These are phyloP conservation scores for Tyrannus savana DNA, from an alignment of 2,113 vertebrate genomes.

Conservation along the genomic window DNA sequence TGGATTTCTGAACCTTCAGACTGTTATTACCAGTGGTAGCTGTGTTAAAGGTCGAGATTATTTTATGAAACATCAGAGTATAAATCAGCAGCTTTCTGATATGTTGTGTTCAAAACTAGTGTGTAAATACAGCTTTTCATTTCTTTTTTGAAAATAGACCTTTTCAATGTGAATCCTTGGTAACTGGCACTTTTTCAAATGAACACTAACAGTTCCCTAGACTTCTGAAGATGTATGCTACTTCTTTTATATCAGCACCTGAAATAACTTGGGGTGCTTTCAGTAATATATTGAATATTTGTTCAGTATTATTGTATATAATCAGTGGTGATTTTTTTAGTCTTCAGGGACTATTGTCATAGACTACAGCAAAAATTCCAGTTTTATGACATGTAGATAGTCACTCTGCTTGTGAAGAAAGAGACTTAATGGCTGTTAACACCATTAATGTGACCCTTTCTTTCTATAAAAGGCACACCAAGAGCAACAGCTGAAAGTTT, in stretches of 20 bases:
- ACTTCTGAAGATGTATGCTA: not conserved
- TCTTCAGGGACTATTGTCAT: not conserved
- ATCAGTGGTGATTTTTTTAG: not conserved
- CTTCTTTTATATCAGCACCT: not conserved
- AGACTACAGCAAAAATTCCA: not conserved
- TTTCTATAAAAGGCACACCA: constrained; percentile 85
- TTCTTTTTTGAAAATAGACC: not conserved
- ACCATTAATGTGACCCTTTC: not conserved
- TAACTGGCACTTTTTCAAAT: not conserved
- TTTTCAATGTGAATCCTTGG: not conserved
- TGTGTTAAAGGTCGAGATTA: not conserved
- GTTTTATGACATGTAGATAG: not conserved
- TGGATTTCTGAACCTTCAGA: not conserved
- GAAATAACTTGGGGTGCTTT: not conserved
- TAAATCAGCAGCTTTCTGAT: not conserved
- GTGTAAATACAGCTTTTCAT: not conserved
- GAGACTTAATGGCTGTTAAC: not conserved
- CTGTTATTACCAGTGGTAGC: not conserved
- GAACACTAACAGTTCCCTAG: not conserved
- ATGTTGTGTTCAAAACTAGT: not conserved
- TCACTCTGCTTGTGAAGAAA: not conserved
- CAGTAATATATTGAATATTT: not conserved
- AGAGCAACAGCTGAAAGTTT: constrained; percentile 88
- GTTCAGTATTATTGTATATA: not conserved
- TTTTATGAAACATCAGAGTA: not conserved